A percentile compares a stretch with the other conserved stretches of the same genome.
Conservation (phyloP, 1,140 invertebrate genomes). For the Thaumatotibia leucotreta region DNA sequence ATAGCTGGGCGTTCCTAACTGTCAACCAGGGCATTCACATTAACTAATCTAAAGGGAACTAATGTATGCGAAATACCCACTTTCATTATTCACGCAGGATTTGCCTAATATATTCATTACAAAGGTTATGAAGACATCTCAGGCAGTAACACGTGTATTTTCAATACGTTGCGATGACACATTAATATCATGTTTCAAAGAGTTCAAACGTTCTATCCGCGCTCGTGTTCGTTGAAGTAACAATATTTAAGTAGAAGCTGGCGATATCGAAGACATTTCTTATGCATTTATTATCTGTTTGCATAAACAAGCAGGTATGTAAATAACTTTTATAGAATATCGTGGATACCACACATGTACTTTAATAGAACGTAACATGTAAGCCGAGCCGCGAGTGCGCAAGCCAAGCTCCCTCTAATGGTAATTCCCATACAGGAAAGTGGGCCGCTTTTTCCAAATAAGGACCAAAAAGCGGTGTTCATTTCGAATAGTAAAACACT, state of each 20-base stretch:
- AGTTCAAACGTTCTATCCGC: background rate
- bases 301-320: background rate
- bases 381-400: slow-evolving; percentile 8
- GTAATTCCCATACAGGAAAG: slow-evolving; percentile 35
- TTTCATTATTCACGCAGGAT: slow-evolving; percentile 41
- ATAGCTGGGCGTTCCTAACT: slow-evolving; percentile 64
- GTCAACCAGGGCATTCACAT: slow-evolving; percentile 68
- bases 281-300: background rate
- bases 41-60: slow-evolving; percentile 51
- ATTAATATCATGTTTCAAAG: background rate
- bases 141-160: background rate
- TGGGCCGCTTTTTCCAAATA: slow-evolving; percentile 42
- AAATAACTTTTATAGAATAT: background rate
- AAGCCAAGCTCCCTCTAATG: slow-evolving; percentile 28
- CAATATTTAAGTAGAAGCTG: background rate
- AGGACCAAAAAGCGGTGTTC: slow-evolving; percentile 51
- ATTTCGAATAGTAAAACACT: slow-evolving; percentile 54
- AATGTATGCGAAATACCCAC: slow-evolving; percentile 42
- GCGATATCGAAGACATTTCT: background rate
- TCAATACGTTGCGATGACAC: background rate
- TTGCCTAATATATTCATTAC: slow-evolving; percentile 38
- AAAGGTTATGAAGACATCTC: slow-evolving; percentile 12
- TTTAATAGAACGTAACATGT: slow-evolving; percentile 23
- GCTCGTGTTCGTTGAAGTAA: background rate
- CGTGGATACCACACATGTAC: background rate